Evolutionary conservation across 37 sponge, comb jelly and placozoan genomes (phyloP).

Genomic region (Diacarnus erythraeanus): DNA sequence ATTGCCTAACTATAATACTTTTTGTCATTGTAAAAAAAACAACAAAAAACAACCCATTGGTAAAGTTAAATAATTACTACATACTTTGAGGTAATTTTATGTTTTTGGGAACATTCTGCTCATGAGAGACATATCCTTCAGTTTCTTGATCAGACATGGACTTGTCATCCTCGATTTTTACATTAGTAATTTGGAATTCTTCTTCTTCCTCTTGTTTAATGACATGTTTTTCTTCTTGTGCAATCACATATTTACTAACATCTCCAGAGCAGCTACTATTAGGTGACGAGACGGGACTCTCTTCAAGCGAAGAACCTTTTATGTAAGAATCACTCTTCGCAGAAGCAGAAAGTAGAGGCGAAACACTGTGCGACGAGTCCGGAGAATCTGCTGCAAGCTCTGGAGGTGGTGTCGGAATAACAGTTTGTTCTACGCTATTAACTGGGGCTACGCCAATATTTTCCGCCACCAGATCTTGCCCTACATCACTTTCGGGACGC

Average conservation of each 20-base stretch:
- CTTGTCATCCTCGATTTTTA: not conserved
- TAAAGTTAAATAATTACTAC: too few relatives aligned
- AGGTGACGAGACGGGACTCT: slow-evolving; percentile 42
- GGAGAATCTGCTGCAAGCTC: not conserved
- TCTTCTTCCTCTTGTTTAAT: slow-evolving; percentile 2
- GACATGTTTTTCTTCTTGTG: not conserved
- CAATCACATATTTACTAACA: not conserved
- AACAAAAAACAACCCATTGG: too few relatives aligned
- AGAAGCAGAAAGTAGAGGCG: not conserved
- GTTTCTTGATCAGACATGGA: not conserved
- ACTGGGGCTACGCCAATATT: not conserved
- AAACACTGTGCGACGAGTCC: not conserved
- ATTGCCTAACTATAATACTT: too few relatives aligned
- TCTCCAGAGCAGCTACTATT: slow-evolving; percentile 15
- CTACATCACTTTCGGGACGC: not conserved
- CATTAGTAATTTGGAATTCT: not conserved
- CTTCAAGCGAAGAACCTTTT: slow-evolving; percentile 25
- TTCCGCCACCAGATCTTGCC: not conserved
- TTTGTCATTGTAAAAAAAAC: too few relatives aligned
- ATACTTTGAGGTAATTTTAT: slow-evolving; percentile 70
- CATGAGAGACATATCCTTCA: not conserved
- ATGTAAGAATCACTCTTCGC: not conserved
- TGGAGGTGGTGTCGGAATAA: slow-evolving; percentile 19
- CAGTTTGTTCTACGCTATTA: too few relatives aligned
- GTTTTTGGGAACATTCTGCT: slow-evolving; percentile 43